These are phyloP conservation scores for Venturia canescens DNA, from an alignment of 1,140 invertebrate species.

Conservation along the genomic window DNA sequence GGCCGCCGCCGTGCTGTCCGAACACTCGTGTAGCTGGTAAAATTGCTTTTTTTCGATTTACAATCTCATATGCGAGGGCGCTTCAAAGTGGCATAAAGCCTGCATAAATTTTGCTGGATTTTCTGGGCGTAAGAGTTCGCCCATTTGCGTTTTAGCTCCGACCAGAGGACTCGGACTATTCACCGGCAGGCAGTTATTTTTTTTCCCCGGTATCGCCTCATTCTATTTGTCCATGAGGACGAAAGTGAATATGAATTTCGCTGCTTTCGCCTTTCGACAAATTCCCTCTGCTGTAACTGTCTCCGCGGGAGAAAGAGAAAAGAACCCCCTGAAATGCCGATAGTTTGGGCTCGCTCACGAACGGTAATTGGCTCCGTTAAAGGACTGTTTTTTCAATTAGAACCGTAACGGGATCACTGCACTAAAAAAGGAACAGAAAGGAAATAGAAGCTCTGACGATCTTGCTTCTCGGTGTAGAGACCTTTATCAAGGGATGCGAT, in stretches of 20 bases:
- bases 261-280: not conserved
- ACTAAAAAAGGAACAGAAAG: not conserved
- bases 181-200: not conserved
- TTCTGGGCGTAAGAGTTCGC: not conserved
- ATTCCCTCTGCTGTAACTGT: not conserved
- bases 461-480: not conserved
- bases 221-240: not conserved
- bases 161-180: not conserved
- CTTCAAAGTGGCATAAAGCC: constrained; percentile 54
- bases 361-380: not conserved
- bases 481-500: too few relatives aligned
- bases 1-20: not conserved
- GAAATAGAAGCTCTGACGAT: not conserved
- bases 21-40: constrained; percentile 18
- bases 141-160: constrained; percentile 24
- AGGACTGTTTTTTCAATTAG: not conserved
- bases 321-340: not conserved
- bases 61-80: constrained; percentile 55
- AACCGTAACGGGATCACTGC: not conserved
- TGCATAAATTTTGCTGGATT: constrained; percentile 54
- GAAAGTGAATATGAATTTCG: not conserved
- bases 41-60: constrained; percentile 54
- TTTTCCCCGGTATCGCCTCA: not conserved
- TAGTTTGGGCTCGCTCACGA: not conserved
- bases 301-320: not conserved